Conservation (phyloP, 2,797 vertebrate species). For the Zenarchopterus dispar region DNA sequence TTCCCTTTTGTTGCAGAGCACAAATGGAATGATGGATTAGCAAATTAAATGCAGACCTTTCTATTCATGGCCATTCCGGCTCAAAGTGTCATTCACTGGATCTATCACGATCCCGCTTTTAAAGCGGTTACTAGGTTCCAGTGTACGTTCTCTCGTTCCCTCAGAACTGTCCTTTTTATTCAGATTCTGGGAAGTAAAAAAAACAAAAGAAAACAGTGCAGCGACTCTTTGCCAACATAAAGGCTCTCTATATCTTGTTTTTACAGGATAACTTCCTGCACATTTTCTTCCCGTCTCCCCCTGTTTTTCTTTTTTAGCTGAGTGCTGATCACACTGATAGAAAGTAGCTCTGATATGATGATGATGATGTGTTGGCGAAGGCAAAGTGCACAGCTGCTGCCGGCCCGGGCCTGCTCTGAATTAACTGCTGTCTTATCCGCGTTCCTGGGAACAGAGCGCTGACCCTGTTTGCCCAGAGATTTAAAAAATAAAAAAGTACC, state of each 20-base stretch:
- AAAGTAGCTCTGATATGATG: conserved; percentile 55
- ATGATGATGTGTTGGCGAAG: conserved; percentile 57
- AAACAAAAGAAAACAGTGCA: neutral
- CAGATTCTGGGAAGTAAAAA: conserved; percentile 8
- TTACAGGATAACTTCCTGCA: conserved; percentile 55
- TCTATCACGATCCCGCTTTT: conserved; percentile 48
- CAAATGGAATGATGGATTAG: conserved; percentile 81
- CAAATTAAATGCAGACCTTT: conserved; percentile 79
- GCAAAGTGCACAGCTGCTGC: conserved; percentile 49
- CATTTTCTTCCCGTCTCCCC: conserved; percentile 20
- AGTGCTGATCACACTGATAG: conserved; percentile 58
- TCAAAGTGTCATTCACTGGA: conserved; percentile 64
- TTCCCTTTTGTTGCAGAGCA: conserved; percentile 68
- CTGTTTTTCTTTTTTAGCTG: conserved; percentile 22
- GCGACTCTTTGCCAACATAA: conserved; percentile 24
- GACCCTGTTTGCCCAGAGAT: conserved; percentile 22
- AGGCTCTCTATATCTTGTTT: conserved; percentile 52
- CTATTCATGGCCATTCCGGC: conserved; percentile 67
- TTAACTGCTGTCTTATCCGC: conserved; percentile 44
- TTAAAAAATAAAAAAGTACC: neutral
- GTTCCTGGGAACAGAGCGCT: conserved; percentile 38
- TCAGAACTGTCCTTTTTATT: conserved; percentile 32
- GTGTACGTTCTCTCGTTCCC: conserved; percentile 37
- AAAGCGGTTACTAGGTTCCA: conserved; percentile 47
- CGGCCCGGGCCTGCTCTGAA: conserved; percentile 34